phyloP scores from a whole-genome alignment of 2,888 invertebrate species.

The Abrostola triplasia region DNA sequence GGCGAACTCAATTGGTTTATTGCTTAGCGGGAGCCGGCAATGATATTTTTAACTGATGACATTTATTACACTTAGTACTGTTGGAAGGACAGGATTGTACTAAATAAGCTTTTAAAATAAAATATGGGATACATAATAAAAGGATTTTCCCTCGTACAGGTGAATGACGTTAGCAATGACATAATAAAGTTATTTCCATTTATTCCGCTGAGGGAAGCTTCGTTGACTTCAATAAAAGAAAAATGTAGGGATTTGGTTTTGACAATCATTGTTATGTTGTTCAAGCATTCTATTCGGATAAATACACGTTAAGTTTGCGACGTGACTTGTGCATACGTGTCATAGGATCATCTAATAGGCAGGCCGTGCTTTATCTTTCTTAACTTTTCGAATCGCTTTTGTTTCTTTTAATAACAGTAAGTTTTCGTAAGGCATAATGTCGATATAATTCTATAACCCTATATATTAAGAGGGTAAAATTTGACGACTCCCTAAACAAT shows the following conservation, averaged over 20 bases:
- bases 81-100: slow-evolving; percentile 2
- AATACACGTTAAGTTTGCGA: background rate
- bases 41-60: slow-evolving; percentile 57
- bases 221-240: slow-evolving; percentile 16
- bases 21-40: slow-evolving; percentile 60
- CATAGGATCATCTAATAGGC: background rate
- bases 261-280: background rate
- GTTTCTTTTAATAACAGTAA: background rate
- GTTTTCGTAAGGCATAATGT: background rate
- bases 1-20: slow-evolving; percentile 71
- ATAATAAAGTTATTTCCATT: slow-evolving; percentile 27
- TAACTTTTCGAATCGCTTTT: background rate
- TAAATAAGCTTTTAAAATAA: slow-evolving; percentile 7
- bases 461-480: slow-evolving; percentile 3
- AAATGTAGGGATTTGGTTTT: slow-evolving; percentile 16
- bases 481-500: slow-evolving; percentile 19
- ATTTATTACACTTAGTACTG: slow-evolving; percentile 21
- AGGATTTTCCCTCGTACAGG: slow-evolving; percentile 29
- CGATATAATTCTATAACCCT: background rate
- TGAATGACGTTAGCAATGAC: slow-evolving; percentile 39
- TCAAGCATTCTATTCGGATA: background rate
- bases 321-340: background rate
- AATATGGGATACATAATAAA: slow-evolving; percentile 14
- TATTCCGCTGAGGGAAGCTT: background rate
- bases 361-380: background rate